phyloP scores from a whole-genome alignment of 2,888 invertebrate genomes.

The Drosophila colorata region DNA sequence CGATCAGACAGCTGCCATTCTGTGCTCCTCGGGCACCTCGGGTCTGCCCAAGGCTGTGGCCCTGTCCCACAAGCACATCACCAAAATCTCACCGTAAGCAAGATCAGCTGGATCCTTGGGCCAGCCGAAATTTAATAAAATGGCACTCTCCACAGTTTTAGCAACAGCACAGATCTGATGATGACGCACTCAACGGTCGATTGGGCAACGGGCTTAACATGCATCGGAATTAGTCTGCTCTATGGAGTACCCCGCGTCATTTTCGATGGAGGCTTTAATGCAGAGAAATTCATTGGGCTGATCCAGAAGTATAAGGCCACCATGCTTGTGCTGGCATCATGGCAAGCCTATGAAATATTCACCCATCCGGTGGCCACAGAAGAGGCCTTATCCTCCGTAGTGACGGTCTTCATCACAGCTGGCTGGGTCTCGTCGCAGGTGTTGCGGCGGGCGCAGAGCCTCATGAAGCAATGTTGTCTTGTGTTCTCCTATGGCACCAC shows the following conservation, averaged over 20 bases:
- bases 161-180: constrained; percentile 45
- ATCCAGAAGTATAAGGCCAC: constrained; percentile 60
- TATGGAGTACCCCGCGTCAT: constrained; percentile 55
- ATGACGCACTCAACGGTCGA: constrained; percentile 67
- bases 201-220: constrained; percentile 69
- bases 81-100: constrained; percentile 41
- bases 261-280: constrained; percentile 51
- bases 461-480: constrained; percentile 39
- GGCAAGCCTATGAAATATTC: constrained; percentile 55
- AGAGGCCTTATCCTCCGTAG: constrained; percentile 33
- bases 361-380: constrained; percentile 45
- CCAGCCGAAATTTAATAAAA: rapidly evolving
- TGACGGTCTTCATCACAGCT: constrained; percentile 45
- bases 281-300: constrained; percentile 46
- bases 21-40: constrained; percentile 76
- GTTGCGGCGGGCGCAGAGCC: constrained; percentile 33
- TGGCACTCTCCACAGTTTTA: constrained; percentile 15
- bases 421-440: constrained; percentile 50
- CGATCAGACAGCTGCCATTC: constrained; percentile 58
- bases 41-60: constrained; percentile 72
- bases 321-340: constrained; percentile 51
- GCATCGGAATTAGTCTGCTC: constrained; percentile 28
- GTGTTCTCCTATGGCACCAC: constrained; percentile 58
- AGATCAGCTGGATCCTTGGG: rapidly evolving
- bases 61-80: constrained; percentile 51